Evolutionary conservation across 2,888 invertebrate genomes (phyloP).

Genomic region (Macrophya annulata): DNA sequence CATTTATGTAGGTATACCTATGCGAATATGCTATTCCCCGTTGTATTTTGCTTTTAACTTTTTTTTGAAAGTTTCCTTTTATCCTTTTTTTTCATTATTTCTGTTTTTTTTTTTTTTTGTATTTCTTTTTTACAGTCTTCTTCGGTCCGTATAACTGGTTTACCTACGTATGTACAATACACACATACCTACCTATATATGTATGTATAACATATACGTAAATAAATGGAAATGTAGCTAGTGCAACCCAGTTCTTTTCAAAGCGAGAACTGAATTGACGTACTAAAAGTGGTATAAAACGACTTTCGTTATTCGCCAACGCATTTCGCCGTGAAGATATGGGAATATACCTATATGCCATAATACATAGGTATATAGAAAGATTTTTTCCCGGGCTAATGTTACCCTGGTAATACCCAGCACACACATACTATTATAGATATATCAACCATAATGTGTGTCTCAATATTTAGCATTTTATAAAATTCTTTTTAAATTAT

Average conservation of each 20-base stretch:
- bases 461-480: background rate
- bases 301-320: background rate
- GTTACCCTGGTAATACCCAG: background rate
- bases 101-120: constrained; percentile 8
- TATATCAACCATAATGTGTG: background rate
- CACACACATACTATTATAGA: background rate
- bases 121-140: constrained; percentile 20
- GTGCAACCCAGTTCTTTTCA: constrained; percentile 67
- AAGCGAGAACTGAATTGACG: constrained; percentile 47
- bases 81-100: constrained; percentile 56
- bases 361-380: background rate
- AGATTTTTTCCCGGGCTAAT: background rate
- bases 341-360: background rate
- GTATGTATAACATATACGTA: background rate
- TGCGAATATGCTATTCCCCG: constrained; percentile 19
- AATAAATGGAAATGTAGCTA: constrained; percentile 45
- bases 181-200: background rate
- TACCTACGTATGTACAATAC: background rate
- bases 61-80: constrained; percentile 8
- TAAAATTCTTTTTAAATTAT: background rate
- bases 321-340: constrained; percentile 9
- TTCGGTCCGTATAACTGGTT: constrained; percentile 37
- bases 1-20: constrained; percentile 57
- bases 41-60: constrained; percentile 57
- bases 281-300: background rate